A percentile compares a stretch with the other conserved stretches of the same genome.
phyloP scores from a whole-genome alignment of 2,797 vertebrate species.

The Hypotaenidia philippensis region DNA sequence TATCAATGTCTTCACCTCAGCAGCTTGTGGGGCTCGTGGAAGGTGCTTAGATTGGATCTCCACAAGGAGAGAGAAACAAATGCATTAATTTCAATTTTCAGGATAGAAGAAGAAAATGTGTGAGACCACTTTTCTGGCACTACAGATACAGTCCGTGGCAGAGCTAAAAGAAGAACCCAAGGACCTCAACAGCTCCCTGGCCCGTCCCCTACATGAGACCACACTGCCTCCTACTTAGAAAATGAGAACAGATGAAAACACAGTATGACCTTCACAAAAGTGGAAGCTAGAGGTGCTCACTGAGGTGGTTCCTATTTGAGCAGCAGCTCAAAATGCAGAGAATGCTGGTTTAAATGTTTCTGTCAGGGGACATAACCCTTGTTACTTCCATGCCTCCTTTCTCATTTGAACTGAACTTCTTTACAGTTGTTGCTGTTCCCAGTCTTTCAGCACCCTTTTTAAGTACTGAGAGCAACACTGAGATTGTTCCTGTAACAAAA shows the following conservation, averaged over 20 bases:
- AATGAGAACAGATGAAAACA: neutral
- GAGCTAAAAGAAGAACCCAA: neutral
- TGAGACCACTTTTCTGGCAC: neutral
- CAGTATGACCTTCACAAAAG: neutral
- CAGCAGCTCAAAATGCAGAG: neutral
- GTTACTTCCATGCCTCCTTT: neutral
- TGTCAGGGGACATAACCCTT: neutral
- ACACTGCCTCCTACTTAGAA: neutral
- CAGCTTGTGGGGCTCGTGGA: neutral
- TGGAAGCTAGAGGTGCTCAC: neutral
- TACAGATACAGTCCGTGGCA: neutral
- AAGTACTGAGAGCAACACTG: neutral
- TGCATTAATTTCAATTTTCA: neutral
- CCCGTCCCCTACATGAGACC: neutral
- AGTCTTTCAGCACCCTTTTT: neutral
- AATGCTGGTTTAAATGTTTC: neutral
- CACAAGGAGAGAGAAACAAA: neutral
- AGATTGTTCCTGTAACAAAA: neutral
- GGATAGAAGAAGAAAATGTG: neutral
- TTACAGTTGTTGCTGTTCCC: neutral
- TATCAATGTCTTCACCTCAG: neutral
- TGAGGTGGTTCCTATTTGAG: neutral
- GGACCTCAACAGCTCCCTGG: neutral
- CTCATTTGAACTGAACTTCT: neutral
- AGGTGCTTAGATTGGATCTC: neutral